Evolutionary conservation across 2,113 vertebrate genomes (phyloP).

Genomic region (Noctilio leporinus): DNA sequence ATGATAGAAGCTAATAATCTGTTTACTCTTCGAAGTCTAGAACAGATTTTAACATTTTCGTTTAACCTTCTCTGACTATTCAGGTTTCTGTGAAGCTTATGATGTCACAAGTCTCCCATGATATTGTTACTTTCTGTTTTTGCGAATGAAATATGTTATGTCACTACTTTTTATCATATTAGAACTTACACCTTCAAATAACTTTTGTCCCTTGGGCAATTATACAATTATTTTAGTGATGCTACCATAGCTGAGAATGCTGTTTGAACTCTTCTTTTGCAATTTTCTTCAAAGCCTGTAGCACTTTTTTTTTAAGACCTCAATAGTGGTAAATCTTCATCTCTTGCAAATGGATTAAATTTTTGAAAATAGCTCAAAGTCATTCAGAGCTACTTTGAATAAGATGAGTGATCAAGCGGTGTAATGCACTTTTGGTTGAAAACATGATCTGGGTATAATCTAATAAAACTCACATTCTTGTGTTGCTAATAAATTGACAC

Average conservation of each 20-base stretch:
- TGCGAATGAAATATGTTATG: neutral
- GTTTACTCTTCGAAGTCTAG: neutral
- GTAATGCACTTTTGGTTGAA: neutral
- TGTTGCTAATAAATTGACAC: neutral
- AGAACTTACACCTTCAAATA: neutral
- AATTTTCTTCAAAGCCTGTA: constrained; percentile 39
- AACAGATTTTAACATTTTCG: neutral
- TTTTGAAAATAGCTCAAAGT: constrained; percentile 34
- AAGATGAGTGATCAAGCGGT: neutral
- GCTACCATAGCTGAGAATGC: neutral
- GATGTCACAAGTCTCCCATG: neutral
- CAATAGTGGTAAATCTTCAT: neutral
- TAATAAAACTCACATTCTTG: neutral
- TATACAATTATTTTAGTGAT: constrained; percentile 25
- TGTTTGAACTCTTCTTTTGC: neutral
- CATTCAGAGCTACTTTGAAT: neutral
- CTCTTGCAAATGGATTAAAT: constrained; percentile 20
- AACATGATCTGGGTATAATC: constrained; percentile 22
- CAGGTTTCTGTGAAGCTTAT: neutral
- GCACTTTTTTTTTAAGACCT: neutral
- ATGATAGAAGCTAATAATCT: neutral
- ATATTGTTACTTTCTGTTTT: neutral
- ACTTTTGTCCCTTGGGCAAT: neutral
- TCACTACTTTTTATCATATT: neutral
- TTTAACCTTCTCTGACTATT: neutral